Base-by-base conservation (phyloP, 2,113 vertebrate species). In the Sisor rabdophorus region DNA sequence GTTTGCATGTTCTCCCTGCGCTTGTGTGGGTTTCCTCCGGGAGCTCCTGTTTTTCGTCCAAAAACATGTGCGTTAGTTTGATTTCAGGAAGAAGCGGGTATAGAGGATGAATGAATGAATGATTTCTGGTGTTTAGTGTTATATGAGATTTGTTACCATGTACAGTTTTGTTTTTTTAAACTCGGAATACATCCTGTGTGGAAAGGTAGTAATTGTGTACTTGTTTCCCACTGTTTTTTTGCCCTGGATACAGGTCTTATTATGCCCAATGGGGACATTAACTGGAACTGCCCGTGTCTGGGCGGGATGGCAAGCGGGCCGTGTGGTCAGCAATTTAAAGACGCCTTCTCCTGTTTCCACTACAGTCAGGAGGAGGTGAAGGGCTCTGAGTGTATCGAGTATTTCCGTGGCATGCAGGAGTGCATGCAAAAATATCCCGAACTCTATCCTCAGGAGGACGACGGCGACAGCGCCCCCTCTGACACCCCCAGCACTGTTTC, bases 301-400 rank as follows among this genome's bases (percentile, higher is more conserved):
- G 97, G 97, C 0, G 97, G 96, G 65, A 97, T 98, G 96, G 97
- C 97, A 74, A 98, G 97, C 0, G 95, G 97, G 50, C 96, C 97
- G 0, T 99, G 96, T 53, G 95, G 97, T 58, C 92, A 96, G 52
- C 96, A 98, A 87, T 99, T 99, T 90, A 98, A 98, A 83, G 93
- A 97, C 0, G 97, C 97, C 24, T 99, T 98, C 84, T 97, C 97
- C 75, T 99, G 97, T 85, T 99, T 99, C 89, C 97, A 98, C 91
- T 92, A 98, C 79, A 99, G 97, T 81, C 92, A 88, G 10, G 95
- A 97, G 85, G 97, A 98, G 71, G 87, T 98, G 86, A 98, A 98
- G 79, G 97, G 97, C 56, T 97, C 96, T 0, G 95, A 99, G 83
- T 98, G 97, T 87, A 88, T 99, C 32, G 93, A 96, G 72, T 87